A percentile compares a stretch with the other conserved stretches of the same genome.
phyloP scores from a whole-genome alignment of 1,140 invertebrate species.

The Drosophila ohnishii region DNA sequence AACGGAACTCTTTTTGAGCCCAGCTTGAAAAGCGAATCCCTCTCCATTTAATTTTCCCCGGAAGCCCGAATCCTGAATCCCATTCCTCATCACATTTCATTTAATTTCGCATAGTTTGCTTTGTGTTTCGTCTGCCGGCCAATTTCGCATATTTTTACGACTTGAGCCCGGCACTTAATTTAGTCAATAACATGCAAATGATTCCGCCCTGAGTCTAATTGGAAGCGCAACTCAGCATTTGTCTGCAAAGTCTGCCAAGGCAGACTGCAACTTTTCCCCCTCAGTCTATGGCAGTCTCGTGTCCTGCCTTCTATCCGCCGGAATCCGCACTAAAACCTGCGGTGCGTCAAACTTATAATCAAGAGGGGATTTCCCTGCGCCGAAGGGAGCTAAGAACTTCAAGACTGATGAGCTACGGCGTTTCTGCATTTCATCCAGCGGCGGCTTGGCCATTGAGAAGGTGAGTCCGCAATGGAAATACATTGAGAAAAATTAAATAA shows the following conservation, averaged over 20 bases:
- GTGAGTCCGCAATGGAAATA: slow-evolving; percentile 12
- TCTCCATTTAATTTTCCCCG: slow-evolving; percentile 50
- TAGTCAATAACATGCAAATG: slow-evolving; percentile 81
- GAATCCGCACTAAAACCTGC: slow-evolving; percentile 56
- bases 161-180: slow-evolving; percentile 66
- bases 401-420: slow-evolving; percentile 65
- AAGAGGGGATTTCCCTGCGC: slow-evolving; percentile 43
- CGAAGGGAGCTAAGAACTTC: slow-evolving; percentile 7
- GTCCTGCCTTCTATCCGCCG: slow-evolving; percentile 12
- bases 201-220: slow-evolving; percentile 64
- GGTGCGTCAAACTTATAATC: slow-evolving; percentile 64
- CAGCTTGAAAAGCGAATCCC: slow-evolving; percentile 5
- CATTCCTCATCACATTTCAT: slow-evolving; percentile 43
- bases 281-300: neutral
- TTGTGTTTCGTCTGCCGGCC: slow-evolving; percentile 41
- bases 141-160: slow-evolving; percentile 60
- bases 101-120: slow-evolving; percentile 57
- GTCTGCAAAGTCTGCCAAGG: slow-evolving; percentile 23
- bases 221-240: slow-evolving; percentile 62
- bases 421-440: slow-evolving; percentile 59
- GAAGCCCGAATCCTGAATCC: slow-evolving; percentile 21
- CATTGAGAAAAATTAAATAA: neutral
- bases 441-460: slow-evolving; percentile 23
- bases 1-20: slow-evolving; percentile 2
- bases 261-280: slow-evolving; percentile 43